Percentiles rank a stretch among this genome's conserved stretches.
Conservation (phyloP, 2,113 vertebrate genomes). For the Tupaia tana region DNA sequence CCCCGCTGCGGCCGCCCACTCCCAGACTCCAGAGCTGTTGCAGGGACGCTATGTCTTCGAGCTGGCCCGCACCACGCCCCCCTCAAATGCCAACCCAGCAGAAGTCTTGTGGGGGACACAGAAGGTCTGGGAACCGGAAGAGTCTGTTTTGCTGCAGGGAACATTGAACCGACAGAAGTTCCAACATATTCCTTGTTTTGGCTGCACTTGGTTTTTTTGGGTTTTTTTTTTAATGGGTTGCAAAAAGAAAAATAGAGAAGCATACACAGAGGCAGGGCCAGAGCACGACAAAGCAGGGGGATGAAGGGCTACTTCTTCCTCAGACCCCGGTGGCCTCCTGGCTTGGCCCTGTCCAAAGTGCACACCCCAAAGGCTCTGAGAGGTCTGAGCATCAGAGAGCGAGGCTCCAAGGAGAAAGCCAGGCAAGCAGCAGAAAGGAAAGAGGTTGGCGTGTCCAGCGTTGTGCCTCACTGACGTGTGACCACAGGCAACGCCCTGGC, state of each 20-base stretch:
- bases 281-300: neutral
- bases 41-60: constrained; percentile 51
- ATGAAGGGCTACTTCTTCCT: neutral
- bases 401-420: neutral
- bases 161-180: constrained; percentile 75
- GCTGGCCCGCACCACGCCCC: neutral
- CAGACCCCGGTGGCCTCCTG: neutral
- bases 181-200: constrained; percentile 69
- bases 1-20: constrained; percentile 43
- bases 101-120: neutral
- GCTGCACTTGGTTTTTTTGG: constrained; percentile 48
- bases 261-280: neutral
- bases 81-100: constrained; percentile 53
- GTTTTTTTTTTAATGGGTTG: constrained; percentile 54
- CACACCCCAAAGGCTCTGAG: neutral
- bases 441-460: neutral
- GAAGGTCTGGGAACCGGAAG: constrained; percentile 70
- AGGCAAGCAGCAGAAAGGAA: neutral
- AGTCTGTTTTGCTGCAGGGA: constrained; percentile 70
- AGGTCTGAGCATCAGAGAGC: neutral
- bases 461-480: neutral
- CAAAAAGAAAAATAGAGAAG: constrained; percentile 48
- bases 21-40: constrained; percentile 52
- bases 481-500: neutral
- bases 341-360: neutral